Evolutionary conservation across 2,797 vertebrate species (phyloP).

Genomic region (Acanthornis magna): DNA sequence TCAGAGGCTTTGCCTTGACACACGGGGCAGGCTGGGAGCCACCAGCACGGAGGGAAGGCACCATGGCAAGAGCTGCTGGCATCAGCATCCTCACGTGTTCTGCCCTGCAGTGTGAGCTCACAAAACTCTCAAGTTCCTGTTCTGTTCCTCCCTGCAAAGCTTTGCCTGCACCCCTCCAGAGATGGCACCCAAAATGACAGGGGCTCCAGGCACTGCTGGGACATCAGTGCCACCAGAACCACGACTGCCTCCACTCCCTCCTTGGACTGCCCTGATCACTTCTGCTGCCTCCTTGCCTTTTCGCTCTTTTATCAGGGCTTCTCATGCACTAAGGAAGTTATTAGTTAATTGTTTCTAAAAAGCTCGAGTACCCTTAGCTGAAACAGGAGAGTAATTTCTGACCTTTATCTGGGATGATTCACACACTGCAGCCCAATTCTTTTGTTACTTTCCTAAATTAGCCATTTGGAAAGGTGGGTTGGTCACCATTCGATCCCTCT

Average conservation of each 20-base stretch:
- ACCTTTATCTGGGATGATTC: neutral
- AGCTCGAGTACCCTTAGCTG: neutral
- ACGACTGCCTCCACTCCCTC: neutral
- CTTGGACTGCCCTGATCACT: too few relatives aligned
- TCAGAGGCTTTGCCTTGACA: neutral
- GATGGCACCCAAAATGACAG: neutral
- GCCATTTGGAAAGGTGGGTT: neutral
- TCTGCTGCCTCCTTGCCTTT: neutral
- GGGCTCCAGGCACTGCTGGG: neutral
- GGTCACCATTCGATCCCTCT: neutral
- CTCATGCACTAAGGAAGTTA: neutral
- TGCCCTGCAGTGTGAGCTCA: neutral
- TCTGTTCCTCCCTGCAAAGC: neutral
- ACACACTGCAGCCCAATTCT: neutral
- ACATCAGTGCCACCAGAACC: neutral
- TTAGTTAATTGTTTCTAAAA: neutral
- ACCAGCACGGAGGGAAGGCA: neutral
- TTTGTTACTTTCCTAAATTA: neutral
- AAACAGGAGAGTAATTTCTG: neutral
- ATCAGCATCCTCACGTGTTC: rapidly evolving
- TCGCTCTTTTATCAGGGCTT: neutral
- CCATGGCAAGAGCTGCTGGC: neutral
- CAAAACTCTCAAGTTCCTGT: neutral
- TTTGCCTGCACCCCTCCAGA: neutral
- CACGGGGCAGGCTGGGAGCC: neutral